Evolutionary conservation across 2,888 invertebrate species (phyloP).

Genomic region (Lithophane socia): DNA sequence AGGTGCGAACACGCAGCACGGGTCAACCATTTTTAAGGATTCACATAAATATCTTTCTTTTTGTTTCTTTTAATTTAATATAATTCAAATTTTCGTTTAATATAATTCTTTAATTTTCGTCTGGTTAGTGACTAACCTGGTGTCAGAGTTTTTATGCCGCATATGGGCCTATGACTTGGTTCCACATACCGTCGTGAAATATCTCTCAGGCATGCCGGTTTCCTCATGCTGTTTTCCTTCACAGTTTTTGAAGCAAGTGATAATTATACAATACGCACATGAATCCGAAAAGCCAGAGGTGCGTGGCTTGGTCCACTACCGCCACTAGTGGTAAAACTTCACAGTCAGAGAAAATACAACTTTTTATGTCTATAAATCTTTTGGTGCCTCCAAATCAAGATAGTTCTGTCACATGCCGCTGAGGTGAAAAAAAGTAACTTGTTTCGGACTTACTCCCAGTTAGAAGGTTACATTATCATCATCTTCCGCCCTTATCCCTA

Average conservation of each 20-base stretch:
- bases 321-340: neutral
- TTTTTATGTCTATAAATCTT: conserved; percentile 11
- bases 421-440: neutral
- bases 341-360: neutral
- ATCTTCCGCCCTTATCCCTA: neutral
- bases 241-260: too few relatives aligned
- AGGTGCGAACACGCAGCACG: neutral
- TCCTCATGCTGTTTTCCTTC: too few relatives aligned
- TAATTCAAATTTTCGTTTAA: too few relatives aligned
- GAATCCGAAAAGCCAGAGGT: too few relatives aligned
- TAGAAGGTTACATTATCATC: neutral
- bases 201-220: too few relatives aligned
- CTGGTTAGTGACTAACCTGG: too few relatives aligned
- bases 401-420: neutral
- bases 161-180: too few relatives aligned
- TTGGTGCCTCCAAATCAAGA: conserved; percentile 1
- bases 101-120: too few relatives aligned
- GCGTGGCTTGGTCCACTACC: neutral
- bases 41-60: neutral
- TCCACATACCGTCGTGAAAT: too few relatives aligned
- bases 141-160: too few relatives aligned
- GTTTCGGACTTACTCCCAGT: neutral
- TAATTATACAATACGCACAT: too few relatives aligned
- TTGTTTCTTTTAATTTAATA: too few relatives aligned
- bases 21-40: neutral